Evolutionary conservation across 2,113 vertebrate genomes (phyloP), one percentile per base, ranked within the genome.

Genomic region (Neoarius graeffei): DNA sequence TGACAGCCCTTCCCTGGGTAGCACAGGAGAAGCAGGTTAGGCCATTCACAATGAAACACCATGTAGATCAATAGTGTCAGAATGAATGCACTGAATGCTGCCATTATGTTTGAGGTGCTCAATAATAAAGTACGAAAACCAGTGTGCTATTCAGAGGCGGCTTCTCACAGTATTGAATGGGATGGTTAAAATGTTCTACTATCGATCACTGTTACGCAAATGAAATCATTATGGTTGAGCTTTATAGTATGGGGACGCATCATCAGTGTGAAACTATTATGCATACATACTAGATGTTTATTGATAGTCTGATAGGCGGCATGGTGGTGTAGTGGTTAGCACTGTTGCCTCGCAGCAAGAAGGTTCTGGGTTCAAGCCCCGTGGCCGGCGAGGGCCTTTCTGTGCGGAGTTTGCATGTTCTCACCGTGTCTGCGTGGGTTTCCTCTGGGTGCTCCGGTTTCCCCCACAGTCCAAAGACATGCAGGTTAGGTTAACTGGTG

Each of bases 11-110:
- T 96, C 95, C 67, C 42, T 95, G 1, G 93, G 94, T 91, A 98
- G 97, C 92, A 90, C 93, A 0, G 95, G 96, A 60, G 96, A 98
- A 1, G 62, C 87, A 52, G 97, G 98, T 99, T 79, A 87, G 93
- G 83, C 25, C 20, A 50, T n/a, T 83, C 5, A 9, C 66, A 50
- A n/a, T 57, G 17, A 87, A 81, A 10, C 27, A 42, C 10, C 4
- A 57, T 86, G 23, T 6, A 54, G 54, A n/a, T 87, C 86, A 83
- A 60, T 83, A 50, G 25, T 57, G 23, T 27, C 7, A 35, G 35
- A 54, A 62, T 48, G 56, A 73, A 73, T 62, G 42, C 5, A 57
- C 54, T 42, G 3, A 73, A 82, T 30, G 27, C 17, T 67, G 62
- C 50, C 4, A 67, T 85, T 73, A 69, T 13, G 11, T 54, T 56